Base-by-base conservation (phyloP, 2,888 invertebrate species). In the Catocala nupta region DNA sequence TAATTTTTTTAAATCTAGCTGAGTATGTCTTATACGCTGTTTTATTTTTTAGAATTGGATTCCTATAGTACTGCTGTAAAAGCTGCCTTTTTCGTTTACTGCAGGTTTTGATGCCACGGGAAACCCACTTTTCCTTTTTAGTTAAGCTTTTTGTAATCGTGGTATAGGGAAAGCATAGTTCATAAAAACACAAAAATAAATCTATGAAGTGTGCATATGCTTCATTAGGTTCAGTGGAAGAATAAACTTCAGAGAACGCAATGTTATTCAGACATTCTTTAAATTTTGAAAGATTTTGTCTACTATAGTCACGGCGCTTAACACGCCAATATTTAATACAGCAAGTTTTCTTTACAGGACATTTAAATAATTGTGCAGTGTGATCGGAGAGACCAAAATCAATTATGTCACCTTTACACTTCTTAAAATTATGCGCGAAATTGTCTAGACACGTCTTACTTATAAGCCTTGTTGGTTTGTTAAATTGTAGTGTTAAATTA, bases 331-430 rank as follows among this genome's bases (percentile, higher is more conserved):
- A 47, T 47, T 45, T 12, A 12, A 55, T 10, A 9, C 5, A n/a
- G 36, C 47, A 61, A 7, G 45, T 51, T 55, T 47, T 61, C 33
- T 61, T 61, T 52, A 51, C 39, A n/a, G 55, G 55, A 33, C 8
- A 55, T 25, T 16, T 55, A n/a, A n/a, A n/a, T n/a, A n/a, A n/a
- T n/a, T n/a, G n/a, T n/a, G n/a, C n/a, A n/a, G n/a, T n/a, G n/a
- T n/a, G n/a, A n/a, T n/a, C n/a, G n/a, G n/a, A n/a, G n/a, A n/a
- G n/a, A n/a, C n/a, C n/a, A n/a, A n/a, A n/a, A n/a, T n/a, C n/a
- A n/a, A n/a, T n/a, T n/a, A n/a, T n/a, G n/a, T n/a, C n/a, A n/a
- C n/a, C n/a, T n/a, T n/a, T n/a, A n/a, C n/a, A n/a, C n/a, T n/a
- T n/a, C n/a, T n/a, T n/a, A n/a, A n/a, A n/a, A n/a, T n/a, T n/a